Evolutionary conservation across 1,140 invertebrate genomes (phyloP).

Genomic region (Oncopeltus fasciatus): DNA sequence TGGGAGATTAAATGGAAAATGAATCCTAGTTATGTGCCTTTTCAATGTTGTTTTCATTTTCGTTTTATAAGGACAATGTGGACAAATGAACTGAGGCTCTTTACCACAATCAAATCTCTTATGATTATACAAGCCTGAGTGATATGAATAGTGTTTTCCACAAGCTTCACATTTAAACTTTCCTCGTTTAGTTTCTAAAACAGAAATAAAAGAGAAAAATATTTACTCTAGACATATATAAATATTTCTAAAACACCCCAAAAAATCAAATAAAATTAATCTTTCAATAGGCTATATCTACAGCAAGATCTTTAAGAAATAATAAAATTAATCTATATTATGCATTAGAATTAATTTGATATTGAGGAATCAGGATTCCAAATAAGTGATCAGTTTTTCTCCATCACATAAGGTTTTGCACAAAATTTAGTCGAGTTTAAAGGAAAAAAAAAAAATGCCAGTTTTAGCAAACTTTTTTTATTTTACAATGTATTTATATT

Average conservation of each 20-base stretch:
- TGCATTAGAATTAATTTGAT: background rate
- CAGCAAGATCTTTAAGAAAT: background rate
- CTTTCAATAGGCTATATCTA: background rate
- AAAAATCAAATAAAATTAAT: background rate
- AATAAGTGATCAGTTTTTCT: too few species aligned
- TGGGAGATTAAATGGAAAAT: too few species aligned
- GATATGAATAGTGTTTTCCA: conserved; percentile 46
- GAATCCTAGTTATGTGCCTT: background rate
- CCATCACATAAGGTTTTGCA: too few species aligned
- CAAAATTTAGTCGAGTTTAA: too few species aligned
- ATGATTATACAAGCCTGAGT: conserved; percentile 32
- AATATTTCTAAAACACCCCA: background rate
- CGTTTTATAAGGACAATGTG: conserved; percentile 35
- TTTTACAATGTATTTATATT: too few species aligned
- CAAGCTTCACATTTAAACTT: conserved; percentile 28
- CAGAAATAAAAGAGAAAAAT: too few species aligned
- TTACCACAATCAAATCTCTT: conserved; percentile 41
- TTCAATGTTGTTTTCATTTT: conserved; percentile 32
- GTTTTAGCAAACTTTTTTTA: too few species aligned
- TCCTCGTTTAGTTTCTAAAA: background rate
- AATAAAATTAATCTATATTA: background rate
- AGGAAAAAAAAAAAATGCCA: too few species aligned
- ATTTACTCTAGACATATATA: background rate
- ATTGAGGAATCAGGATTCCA: too few species aligned
- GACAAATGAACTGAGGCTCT: conserved; percentile 40